phyloP scores from a whole-genome alignment of 2,797 vertebrate genomes.

The Pantherophis vulpinus region DNA sequence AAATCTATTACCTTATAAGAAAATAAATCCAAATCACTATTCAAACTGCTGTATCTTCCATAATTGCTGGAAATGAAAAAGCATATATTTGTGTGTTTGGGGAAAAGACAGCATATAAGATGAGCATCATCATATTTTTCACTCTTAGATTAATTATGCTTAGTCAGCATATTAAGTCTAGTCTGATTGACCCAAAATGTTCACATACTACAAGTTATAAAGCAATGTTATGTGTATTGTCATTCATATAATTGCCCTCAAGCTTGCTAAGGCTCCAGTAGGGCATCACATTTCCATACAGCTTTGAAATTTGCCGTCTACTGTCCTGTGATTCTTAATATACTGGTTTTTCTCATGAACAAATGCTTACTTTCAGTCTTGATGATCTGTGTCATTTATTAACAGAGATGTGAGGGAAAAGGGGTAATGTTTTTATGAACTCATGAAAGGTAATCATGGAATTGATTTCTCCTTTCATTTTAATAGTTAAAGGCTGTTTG shows the following conservation, averaged over 20 bases:
- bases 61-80: not conserved
- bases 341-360: conserved; percentile 20
- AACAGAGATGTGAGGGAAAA: conserved; percentile 10
- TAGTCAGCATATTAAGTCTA: conserved; percentile 42
- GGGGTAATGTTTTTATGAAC: not conserved
- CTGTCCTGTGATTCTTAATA: conserved; percentile 10
- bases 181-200: conserved; percentile 35
- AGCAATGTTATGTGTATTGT: conserved; percentile 25
- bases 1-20: not conserved
- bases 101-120: not conserved
- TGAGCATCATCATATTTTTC: not conserved
- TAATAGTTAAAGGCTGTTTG: not conserved
- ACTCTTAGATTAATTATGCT: not conserved
- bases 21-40: not conserved
- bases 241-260: not conserved
- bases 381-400: not conserved
- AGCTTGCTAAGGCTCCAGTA: conserved; percentile 27
- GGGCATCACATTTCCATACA: conserved; percentile 28
- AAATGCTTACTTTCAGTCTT: conserved; percentile 15
- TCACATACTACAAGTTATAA: conserved; percentile 3
- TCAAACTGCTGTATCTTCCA: not conserved
- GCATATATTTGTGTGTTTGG: not conserved
- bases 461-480: not conserved
- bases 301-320: conserved; percentile 44
- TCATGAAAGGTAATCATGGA: not conserved